Percentiles rank a stretch among this genome's conserved stretches.
These are phyloP conservation scores for Temnothorax nylanderi DNA, from an alignment of 1,140 invertebrate genomes.

Conservation along the genomic window DNA sequence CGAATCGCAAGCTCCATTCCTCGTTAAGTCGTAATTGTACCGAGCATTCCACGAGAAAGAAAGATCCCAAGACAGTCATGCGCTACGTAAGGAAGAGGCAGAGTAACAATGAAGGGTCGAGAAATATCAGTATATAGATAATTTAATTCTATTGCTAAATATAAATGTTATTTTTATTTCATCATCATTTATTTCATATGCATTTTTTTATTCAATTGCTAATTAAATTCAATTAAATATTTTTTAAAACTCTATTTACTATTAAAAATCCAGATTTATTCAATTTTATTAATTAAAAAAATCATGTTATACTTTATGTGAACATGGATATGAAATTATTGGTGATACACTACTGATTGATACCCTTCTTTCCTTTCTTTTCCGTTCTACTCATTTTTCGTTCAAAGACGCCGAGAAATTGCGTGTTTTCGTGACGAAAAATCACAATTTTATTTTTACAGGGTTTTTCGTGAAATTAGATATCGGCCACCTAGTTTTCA, in stretches of 20 bases:
- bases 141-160: neutral
- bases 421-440: neutral
- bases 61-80: neutral
- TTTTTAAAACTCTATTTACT: neutral
- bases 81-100: neutral
- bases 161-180: conserved; percentile 8
- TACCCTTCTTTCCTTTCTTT: neutral
- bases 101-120: neutral
- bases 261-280: neutral
- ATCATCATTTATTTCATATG: too few species aligned
- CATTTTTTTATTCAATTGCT: neutral
- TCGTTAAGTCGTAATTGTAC: conserved; percentile 50
- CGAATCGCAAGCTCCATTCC: conserved; percentile 14
- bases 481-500: neutral
- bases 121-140: conserved; percentile 13
- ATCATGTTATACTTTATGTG: neutral
- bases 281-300: neutral
- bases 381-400: neutral
- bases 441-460: neutral
- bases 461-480: conserved; percentile 4
- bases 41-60: conserved; percentile 20
- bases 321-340: neutral
- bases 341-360: neutral
- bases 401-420: neutral
- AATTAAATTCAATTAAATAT: neutral